Percentiles rank a stretch among this genome's conserved stretches.
Evolutionary conservation across 2,888 invertebrate genomes (phyloP).

Genomic region (Perdita meconis): DNA sequence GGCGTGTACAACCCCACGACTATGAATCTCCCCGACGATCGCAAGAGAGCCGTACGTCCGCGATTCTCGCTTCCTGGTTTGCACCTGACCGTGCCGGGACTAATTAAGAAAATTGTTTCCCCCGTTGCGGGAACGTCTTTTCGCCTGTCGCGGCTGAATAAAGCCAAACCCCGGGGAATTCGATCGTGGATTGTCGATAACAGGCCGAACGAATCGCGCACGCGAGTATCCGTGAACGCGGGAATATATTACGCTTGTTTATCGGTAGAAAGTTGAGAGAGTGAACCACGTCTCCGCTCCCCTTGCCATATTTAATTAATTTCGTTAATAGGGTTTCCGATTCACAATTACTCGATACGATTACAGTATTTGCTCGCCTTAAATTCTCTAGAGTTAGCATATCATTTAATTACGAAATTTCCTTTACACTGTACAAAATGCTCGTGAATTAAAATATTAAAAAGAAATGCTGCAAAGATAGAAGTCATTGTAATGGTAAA

Average conservation of each 20-base stretch:
- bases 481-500: too few species aligned
- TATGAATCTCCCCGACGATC: slow-evolving; percentile 28
- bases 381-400: too few species aligned
- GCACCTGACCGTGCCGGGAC: slow-evolving; percentile 53
- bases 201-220: neutral
- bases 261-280: slow-evolving; percentile 6
- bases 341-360: too few species aligned
- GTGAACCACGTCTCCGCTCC: too few species aligned
- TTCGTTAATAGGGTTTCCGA: too few species aligned
- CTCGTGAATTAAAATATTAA: too few species aligned
- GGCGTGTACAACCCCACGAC: slow-evolving; percentile 10
- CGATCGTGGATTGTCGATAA: slow-evolving; percentile 36
- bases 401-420: too few species aligned
- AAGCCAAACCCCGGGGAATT: slow-evolving; percentile 12
- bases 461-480: too few species aligned
- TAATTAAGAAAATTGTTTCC: slow-evolving; percentile 58
- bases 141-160: slow-evolving; percentile 32
- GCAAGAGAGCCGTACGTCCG: slow-evolving; percentile 26
- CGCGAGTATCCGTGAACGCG: slow-evolving; percentile 18
- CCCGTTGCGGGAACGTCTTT: slow-evolving; percentile 25
- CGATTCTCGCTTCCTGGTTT: slow-evolving; percentile 50
- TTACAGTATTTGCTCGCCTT: too few species aligned
- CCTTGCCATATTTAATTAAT: too few species aligned
- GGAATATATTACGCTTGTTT: slow-evolving; percentile 6
- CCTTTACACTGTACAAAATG: too few species aligned